These are phyloP conservation scores for Anolis apletophallus DNA, from an alignment of 2,797 vertebrate genomes.

Conservation along the genomic window DNA sequence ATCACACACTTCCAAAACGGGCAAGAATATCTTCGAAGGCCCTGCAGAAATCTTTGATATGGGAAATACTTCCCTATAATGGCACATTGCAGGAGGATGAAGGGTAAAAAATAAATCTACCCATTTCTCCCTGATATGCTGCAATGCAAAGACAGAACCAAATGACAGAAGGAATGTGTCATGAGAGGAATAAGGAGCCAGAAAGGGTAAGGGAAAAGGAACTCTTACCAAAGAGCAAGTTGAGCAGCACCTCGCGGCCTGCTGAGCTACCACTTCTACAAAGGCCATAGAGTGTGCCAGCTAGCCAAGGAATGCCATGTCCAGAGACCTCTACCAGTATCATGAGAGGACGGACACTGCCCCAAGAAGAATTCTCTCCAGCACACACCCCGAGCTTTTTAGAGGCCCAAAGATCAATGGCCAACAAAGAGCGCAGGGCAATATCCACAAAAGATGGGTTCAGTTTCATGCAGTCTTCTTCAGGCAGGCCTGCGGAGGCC, in stretches of 20 bases:
- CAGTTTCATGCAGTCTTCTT: conserved; percentile 74
- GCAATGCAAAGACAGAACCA: too few species aligned
- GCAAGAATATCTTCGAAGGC: neutral
- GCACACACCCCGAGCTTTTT: conserved; percentile 95
- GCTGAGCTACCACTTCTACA: conserved; percentile 90
- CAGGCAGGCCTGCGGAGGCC: conserved; percentile 22
- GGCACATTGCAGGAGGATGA: neutral
- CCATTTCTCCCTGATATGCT: neutral
- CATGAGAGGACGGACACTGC: conserved; percentile 90
- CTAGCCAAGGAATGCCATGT: conserved; percentile 94
- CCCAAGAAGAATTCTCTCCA: conserved; percentile 91
- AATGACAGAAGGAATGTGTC: neutral
- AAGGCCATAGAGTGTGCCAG: conserved; percentile 87
- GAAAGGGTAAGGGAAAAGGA: neutral
- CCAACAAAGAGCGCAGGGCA: conserved; percentile 90
- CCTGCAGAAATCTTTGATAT: neutral
- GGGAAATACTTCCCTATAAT: neutral
- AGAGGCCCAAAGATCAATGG: conserved; percentile 95
- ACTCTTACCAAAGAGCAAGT: conserved; percentile 90
- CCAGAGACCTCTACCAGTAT: conserved; percentile 95
- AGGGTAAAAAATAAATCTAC: neutral
- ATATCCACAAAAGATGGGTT: conserved; percentile 90
- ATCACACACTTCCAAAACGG: neutral
- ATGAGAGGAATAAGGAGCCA: neutral
- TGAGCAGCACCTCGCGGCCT: conserved; percentile 93